Evolutionary conservation across 2,113 vertebrate species (phyloP), one percentile per base, ranked within the genome.

Genomic region (Myotis lucifugus): DNA sequence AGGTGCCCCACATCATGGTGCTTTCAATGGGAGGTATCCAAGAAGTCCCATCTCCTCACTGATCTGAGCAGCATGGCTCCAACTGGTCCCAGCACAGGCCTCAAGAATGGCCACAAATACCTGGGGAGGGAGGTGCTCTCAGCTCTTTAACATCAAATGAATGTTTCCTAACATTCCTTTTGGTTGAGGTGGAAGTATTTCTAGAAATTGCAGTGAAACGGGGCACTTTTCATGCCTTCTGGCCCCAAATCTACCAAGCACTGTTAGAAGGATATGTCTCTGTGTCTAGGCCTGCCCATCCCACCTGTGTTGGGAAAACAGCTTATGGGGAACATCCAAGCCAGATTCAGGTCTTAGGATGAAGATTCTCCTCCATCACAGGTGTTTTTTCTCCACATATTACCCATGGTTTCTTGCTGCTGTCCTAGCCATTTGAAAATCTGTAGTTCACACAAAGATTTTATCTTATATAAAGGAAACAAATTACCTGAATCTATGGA

Each of bases 391-490:
- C 17, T 50, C 3, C 18, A 54, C 27, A 52, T 94, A 70, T 17
- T 82, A 85, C n/a, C 25, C 34, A 73, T 50, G 40, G 34, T 13
- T 73, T 92, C 27, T 94, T 96, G 54, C 54, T 91, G 84, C 42
- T 93, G 6, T 94, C 37, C 69, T 97, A 42, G 52, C 29, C 42
- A 74, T 96, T 94, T 88, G 69, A 54, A 89, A 91, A 61, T 34
- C 23, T 48, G 2, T 1, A 96, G 2, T 81, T 17, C 19, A 85
- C 67, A 17, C 18, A 17, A 81, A 46, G 61, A 81, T 67, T 92
- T 85, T 94, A 37, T 86, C 23, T 94, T 89, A 93, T 95, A 72
- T 88, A 86, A 85, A 91, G 54, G 32, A 91, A 97, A 64, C 21
- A 91, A 77, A 86, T 81, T 78, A 56, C 37, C 29, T 88, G 50